Conservation (phyloP, 2,888 invertebrate genomes). For the Xestia ashworthii region DNA sequence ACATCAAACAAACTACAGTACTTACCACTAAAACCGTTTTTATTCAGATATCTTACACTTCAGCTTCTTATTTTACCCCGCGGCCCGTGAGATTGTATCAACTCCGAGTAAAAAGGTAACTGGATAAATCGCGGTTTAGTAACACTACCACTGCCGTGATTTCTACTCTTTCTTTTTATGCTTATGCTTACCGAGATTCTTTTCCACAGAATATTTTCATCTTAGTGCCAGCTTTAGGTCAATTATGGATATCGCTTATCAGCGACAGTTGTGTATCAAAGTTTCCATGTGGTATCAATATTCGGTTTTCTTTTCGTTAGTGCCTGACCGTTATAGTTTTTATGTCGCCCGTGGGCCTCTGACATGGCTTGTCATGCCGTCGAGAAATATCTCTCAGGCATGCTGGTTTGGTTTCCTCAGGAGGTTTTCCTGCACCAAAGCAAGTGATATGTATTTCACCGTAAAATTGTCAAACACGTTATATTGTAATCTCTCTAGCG, state of each 20-base stretch:
- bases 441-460: too few relatives aligned
- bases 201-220: background rate
- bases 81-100: constrained; percentile 31
- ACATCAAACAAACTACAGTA: background rate
- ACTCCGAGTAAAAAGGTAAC: constrained; percentile 12
- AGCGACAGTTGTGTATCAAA: background rate
- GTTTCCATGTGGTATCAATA: background rate
- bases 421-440: too few relatives aligned
- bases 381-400: too few relatives aligned
- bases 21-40: constrained; percentile 4
- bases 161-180: background rate
- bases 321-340: background rate
- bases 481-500: too few relatives aligned
- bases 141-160: background rate
- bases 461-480: too few relatives aligned
- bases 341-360: background rate
- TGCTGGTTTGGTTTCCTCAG: too few relatives aligned
- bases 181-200: background rate
- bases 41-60: background rate
- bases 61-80: constrained; percentile 2
- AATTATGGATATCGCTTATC: background rate
- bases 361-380: too few relatives aligned
- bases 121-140: constrained; percentile 11
- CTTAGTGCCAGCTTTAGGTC: background rate
- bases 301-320: too few relatives aligned